phyloP scores from a whole-genome alignment of 2,113 vertebrate species.

The Bombycilla garrulus region DNA sequence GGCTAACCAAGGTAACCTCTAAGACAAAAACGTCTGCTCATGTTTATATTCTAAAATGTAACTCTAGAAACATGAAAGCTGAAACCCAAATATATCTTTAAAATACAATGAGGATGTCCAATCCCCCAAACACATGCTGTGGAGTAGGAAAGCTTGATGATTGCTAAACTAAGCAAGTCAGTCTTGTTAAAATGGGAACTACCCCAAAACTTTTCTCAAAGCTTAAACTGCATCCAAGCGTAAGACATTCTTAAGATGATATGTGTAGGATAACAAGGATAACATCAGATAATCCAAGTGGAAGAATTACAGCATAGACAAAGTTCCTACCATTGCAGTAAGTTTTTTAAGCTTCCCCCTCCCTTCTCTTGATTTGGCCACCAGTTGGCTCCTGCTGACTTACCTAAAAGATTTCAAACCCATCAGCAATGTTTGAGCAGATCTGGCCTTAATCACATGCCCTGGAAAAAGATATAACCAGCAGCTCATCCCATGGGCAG shows the following conservation, averaged over 20 bases:
- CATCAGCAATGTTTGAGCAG: neutral
- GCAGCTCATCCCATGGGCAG: neutral
- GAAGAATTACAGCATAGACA: neutral
- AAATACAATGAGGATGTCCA: neutral
- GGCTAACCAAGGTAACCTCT: slow-evolving; percentile 5
- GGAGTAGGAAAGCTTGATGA: neutral
- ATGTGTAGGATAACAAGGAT: neutral
- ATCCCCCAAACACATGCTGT: neutral
- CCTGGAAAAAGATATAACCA: neutral
- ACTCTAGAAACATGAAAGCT: neutral
- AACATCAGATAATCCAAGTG: neutral
- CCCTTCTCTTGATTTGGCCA: neutral
- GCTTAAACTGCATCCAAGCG: neutral
- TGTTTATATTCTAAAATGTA: neutral
- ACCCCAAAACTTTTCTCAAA: neutral
- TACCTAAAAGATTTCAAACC: neutral
- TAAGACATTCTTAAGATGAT: neutral
- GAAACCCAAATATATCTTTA: slow-evolving; percentile 29
- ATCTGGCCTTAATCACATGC: neutral
- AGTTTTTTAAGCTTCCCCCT: neutral
- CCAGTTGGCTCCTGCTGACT: neutral
- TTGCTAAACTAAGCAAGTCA: neutral
- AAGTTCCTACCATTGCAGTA: neutral
- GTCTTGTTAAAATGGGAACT: neutral
- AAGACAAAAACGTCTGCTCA: neutral